These are phyloP conservation scores for Polylopha cassiicola DNA, from an alignment of 2,888 invertebrate genomes.

Conservation along the genomic window DNA sequence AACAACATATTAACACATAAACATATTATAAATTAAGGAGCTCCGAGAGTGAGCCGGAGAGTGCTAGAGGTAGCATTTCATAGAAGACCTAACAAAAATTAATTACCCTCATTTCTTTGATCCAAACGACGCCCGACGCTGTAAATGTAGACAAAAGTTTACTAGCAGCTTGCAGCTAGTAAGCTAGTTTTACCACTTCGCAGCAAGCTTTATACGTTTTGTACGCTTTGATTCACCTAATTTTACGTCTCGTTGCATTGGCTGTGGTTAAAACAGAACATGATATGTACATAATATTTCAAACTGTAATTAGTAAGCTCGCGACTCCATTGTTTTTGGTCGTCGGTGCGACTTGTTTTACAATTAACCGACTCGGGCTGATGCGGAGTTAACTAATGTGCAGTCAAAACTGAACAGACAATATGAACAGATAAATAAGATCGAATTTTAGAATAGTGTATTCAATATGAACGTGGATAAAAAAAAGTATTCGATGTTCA, in stretches of 20 bases:
- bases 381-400: no score
- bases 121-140: background rate
- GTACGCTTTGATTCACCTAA: conserved; percentile 55
- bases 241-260: conserved; percentile 56
- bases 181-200: conserved; percentile 26
- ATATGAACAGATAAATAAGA: no score
- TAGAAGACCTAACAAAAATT: conserved; percentile 8
- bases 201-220: conserved; percentile 37
- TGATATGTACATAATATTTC: conserved; percentile 50
- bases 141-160: conserved; percentile 7
- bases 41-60: no score
- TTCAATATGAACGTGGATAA: no score
- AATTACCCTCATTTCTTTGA: conserved; percentile 7
- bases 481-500: no score
- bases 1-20: no score
- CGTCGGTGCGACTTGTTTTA: no score
- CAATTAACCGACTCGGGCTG: no score
- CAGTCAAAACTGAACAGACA: no score
- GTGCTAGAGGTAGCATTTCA: conserved; percentile 4
- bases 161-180: conserved; percentile 6
- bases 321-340: no score
- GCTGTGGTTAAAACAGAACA: conserved; percentile 54
- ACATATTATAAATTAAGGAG: no score
- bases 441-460: no score
- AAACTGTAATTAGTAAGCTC: conserved; percentile 52